These are phyloP conservation scores for Cephus spinipes DNA, from an alignment of 2,888 invertebrate genomes.

Conservation along the genomic window DNA sequence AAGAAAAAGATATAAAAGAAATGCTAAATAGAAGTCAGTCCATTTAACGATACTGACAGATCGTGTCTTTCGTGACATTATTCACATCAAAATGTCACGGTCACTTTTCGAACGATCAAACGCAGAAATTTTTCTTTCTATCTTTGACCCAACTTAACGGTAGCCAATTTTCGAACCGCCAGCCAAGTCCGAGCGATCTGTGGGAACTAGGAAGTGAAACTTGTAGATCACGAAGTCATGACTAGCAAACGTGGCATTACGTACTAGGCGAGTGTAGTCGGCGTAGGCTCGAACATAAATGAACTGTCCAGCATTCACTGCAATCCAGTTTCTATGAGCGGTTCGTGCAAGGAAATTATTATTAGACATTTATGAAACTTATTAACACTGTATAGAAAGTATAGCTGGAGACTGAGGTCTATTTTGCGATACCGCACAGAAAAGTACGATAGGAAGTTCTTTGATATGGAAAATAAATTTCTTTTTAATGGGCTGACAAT, in stretches of 20 bases:
- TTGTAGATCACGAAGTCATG: conserved; percentile 37
- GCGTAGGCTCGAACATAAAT: conserved; percentile 29
- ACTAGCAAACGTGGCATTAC: conserved; percentile 29
- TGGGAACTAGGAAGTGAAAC: conserved; percentile 46
- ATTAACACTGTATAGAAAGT: background rate
- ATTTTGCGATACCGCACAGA: background rate
- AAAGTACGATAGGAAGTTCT: background rate
- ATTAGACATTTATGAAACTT: conserved; percentile 8
- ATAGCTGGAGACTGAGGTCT: background rate
- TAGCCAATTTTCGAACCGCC: background rate
- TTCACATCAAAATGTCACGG: background rate
- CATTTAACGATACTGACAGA: background rate
- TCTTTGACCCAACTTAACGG: background rate
- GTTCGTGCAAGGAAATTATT: background rate
- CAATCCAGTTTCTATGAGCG: conserved; percentile 24
- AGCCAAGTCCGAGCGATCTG: conserved; percentile 4
- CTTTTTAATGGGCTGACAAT: background rate
- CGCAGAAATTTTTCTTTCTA: background rate
- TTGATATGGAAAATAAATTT: background rate
- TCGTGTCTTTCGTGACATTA: background rate
- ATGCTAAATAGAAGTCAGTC: background rate
- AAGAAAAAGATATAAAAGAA: background rate
- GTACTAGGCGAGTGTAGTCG: conserved; percentile 9
- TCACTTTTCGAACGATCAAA: background rate
- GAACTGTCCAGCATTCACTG: conserved; percentile 34